Evolutionary conservation across 2,113 vertebrate species (phyloP).

Genomic region (Platichthys flesus): DNA sequence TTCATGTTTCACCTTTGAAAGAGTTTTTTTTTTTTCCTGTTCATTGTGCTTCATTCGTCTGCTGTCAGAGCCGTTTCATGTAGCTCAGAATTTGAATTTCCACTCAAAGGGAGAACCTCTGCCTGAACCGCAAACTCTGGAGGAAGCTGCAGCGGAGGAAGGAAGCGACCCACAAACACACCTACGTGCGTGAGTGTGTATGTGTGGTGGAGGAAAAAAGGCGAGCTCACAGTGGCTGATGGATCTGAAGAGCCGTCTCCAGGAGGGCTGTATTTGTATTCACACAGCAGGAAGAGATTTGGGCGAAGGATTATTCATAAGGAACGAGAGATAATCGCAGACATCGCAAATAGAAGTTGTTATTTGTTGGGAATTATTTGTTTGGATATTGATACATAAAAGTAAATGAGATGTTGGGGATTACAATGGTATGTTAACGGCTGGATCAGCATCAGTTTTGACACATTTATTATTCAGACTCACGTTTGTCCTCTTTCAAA

Average conservation of each 20-base stretch:
- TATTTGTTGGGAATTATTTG: slow-evolving; percentile 5
- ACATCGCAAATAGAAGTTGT: neutral
- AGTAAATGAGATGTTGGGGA: neutral
- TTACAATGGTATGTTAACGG: neutral
- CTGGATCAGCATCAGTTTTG: neutral
- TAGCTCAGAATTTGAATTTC: slow-evolving; percentile 62
- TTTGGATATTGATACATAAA: slow-evolving; percentile 4
- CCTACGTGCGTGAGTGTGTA: neutral
- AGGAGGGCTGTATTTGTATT: slow-evolving; percentile 23
- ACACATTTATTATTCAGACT: slow-evolving; percentile 11
- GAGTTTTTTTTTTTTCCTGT: slow-evolving; percentile 22
- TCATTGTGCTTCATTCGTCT: slow-evolving; percentile 59
- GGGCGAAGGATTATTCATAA: slow-evolving; percentile 10
- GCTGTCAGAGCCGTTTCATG: slow-evolving; percentile 62
- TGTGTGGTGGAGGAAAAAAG: neutral
- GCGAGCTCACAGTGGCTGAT: slow-evolving; percentile 33
- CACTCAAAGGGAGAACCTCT: slow-evolving; percentile 60
- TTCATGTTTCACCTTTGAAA: slow-evolving; percentile 35
- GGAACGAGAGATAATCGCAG: neutral
- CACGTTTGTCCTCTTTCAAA: neutral
- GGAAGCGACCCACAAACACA: slow-evolving; percentile 65
- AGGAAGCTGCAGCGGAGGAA: slow-evolving; percentile 59
- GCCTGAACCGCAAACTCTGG: slow-evolving; percentile 68
- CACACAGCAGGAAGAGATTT: slow-evolving; percentile 4
- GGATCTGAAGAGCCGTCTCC: slow-evolving; percentile 30